Conservation (phyloP, 2,113 vertebrate species). For the Spilogale gracilis region DNA sequence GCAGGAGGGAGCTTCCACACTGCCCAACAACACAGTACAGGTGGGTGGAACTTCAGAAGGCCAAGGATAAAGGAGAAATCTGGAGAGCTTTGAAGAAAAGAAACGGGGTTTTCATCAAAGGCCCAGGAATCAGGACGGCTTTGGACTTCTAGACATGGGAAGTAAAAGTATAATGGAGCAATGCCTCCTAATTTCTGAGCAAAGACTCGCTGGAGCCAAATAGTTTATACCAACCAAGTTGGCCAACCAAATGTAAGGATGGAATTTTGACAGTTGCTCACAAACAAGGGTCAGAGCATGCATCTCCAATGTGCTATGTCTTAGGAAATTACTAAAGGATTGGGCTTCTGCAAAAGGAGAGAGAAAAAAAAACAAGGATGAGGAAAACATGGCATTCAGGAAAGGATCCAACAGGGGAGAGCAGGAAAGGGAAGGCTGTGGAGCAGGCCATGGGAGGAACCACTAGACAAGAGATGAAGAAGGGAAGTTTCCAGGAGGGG, state of each 20-base stretch:
- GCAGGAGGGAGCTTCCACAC: background rate
- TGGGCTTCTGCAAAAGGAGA: background rate
- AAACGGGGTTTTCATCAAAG: background rate
- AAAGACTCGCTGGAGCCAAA: background rate
- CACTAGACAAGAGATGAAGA: background rate
- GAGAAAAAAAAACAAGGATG: background rate
- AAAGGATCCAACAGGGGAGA: background rate
- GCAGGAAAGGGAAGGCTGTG: background rate
- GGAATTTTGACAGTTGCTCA: background rate
- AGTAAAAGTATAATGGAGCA: background rate
- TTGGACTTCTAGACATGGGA: background rate
- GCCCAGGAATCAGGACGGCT: background rate
- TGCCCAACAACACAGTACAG: fast-evolving
- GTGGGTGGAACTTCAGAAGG: background rate
- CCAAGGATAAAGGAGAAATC: background rate
- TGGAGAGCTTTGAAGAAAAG: background rate
- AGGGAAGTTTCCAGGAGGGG: background rate
- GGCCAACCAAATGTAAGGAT: background rate
- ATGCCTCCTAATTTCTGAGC: background rate
- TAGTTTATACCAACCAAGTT: background rate
- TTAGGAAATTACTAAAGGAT: background rate
- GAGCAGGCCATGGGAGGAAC: background rate
- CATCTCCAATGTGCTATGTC: background rate
- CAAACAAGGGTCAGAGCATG: background rate
- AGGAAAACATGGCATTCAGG: background rate